phyloP scores from a whole-genome alignment of 2,797 vertebrate genomes.

The Gallinago nigripennis region DNA sequence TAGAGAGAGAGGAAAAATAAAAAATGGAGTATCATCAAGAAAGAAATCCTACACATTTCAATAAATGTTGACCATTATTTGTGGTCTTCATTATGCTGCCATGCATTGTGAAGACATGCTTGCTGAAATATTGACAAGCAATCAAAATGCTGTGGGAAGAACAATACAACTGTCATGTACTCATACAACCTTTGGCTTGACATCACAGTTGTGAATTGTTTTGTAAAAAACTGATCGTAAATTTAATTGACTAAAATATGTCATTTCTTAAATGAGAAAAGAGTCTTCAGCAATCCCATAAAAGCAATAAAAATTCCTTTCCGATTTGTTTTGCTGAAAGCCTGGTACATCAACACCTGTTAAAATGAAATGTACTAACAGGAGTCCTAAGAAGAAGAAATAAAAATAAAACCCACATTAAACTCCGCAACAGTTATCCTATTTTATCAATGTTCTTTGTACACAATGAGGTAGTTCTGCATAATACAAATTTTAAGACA shows the following conservation, averaged over 20 bases:
- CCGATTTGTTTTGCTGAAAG: neutral
- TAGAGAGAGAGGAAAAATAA: neutral
- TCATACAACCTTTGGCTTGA: neutral
- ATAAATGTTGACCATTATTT: slow-evolving; percentile 5
- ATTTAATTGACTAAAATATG: neutral
- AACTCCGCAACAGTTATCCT: neutral
- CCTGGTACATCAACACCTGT: neutral
- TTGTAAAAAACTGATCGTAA: neutral
- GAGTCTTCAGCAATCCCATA: neutral
- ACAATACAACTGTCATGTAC: neutral
- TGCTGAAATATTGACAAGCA: neutral
- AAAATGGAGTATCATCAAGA: neutral
- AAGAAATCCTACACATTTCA: neutral
- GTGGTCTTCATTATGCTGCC: neutral
- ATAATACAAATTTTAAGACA: neutral
- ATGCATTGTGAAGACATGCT: neutral
- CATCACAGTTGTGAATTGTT: neutral
- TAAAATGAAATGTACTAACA: neutral
- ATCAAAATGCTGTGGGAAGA: neutral
- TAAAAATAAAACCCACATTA: neutral
- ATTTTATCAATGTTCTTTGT: neutral
- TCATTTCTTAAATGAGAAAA: neutral
- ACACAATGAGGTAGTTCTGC: neutral
- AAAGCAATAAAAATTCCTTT: neutral
- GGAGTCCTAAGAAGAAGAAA: neutral